Conservation (phyloP, 2,113 vertebrate genomes). For the Pampusana beccarii region DNA sequence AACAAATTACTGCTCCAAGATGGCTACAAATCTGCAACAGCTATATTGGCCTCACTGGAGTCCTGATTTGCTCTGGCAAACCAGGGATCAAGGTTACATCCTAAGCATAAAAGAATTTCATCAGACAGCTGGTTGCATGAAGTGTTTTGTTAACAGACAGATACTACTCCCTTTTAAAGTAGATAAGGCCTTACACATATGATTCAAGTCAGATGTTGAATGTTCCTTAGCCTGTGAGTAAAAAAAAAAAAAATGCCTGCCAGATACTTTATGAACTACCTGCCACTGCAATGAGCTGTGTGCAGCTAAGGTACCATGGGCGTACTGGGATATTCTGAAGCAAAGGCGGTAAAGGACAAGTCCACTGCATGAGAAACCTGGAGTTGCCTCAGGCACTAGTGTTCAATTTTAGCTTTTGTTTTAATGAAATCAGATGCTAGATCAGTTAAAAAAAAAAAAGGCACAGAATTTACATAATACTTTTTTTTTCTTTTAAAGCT, state of each 20-base stretch:
- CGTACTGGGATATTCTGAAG: background rate
- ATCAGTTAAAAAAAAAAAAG: background rate
- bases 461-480: conserved; percentile 54
- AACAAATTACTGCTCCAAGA: background rate
- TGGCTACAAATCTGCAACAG: background rate
- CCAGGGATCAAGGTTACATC: background rate
- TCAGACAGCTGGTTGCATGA: background rate
- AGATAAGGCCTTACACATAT: background rate
- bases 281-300: background rate
- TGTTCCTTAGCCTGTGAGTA: background rate
- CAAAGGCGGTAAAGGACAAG: background rate
- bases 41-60: background rate
- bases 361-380: background rate
- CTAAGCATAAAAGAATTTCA: background rate
- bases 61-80: background rate
- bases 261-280: background rate
- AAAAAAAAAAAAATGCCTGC: background rate
- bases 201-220: background rate
- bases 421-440: conserved; percentile 47
- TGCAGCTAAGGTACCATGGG: background rate
- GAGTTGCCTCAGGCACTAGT: background rate
- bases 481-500: conserved; percentile 52
- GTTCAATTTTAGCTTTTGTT: conserved; percentile 8
- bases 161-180: background rate
- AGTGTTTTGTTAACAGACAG: background rate